Percentiles rank a stretch among this genome's conserved stretches.
Evolutionary conservation across 2,113 vertebrate species (phyloP).

Genomic region (Apteryx owenii): DNA sequence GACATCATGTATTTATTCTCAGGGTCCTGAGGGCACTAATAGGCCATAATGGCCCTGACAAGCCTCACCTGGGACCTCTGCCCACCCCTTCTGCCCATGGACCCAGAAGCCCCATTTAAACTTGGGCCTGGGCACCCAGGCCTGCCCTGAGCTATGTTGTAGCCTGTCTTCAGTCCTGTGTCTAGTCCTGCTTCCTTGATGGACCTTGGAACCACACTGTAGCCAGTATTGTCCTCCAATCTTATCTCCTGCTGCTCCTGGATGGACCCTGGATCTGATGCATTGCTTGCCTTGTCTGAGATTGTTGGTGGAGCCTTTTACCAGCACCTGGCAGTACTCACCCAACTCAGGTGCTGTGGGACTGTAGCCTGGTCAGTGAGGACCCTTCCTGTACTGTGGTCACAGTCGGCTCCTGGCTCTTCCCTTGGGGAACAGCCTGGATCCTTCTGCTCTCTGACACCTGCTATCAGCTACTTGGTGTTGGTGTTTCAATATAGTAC

Average conservation of each 20-base stretch:
- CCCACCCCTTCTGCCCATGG: accelerated
- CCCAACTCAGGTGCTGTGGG: background rate
- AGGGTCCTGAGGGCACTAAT: background rate
- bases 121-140: background rate
- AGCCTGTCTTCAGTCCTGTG: background rate
- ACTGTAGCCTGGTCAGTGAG: background rate
- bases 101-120: background rate
- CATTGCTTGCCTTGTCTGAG: background rate
- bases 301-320: background rate
- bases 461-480: background rate
- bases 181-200: background rate
- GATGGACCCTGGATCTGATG: background rate
- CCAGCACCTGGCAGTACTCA: background rate
- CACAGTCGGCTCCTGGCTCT: background rate
- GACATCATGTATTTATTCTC: background rate
- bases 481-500: background rate
- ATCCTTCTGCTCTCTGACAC: background rate
- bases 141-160: background rate
- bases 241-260: background rate
- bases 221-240: background rate
- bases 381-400: background rate
- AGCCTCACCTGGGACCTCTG: background rate
- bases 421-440: background rate
- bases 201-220: background rate
- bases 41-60: background rate